These are phyloP conservation scores for Rattus rattus DNA, from an alignment of 2,113 vertebrate genomes.

Conservation along the genomic window DNA sequence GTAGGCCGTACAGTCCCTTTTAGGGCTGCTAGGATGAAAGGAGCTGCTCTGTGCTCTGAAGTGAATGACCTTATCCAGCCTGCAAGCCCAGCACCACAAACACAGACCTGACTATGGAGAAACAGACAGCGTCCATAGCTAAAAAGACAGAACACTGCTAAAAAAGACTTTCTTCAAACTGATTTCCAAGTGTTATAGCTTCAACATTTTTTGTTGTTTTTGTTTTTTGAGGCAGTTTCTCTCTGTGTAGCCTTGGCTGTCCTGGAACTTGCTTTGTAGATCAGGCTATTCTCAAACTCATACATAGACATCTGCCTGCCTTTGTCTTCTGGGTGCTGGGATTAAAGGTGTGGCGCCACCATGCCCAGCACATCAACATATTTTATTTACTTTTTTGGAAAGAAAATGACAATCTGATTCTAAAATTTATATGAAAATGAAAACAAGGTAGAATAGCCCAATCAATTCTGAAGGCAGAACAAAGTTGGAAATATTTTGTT, in stretches of 20 bases:
- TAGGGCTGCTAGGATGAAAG: neutral
- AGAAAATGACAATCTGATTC: neutral
- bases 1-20: neutral
- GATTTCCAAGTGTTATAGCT: neutral
- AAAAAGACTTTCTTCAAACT: neutral
- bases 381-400: slow-evolving; percentile 3
- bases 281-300: neutral
- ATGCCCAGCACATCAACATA: neutral
- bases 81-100: neutral
- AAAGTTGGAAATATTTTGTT: neutral
- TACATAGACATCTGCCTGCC: neutral
- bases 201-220: neutral
- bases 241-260: neutral
- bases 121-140: neutral
- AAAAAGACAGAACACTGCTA: neutral
- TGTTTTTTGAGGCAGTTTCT: neutral
- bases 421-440: slow-evolving; percentile 51
- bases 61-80: neutral
- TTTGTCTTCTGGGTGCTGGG: neutral
- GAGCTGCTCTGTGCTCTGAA: neutral
- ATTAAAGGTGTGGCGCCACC: neutral
- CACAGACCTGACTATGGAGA: neutral
- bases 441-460: slow-evolving; percentile 30
- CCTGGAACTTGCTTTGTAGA: neutral
- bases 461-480: slow-evolving; percentile 39